A percentile compares a stretch with the other conserved stretches of the same genome.
phyloP scores from a whole-genome alignment of 2,113 vertebrate genomes.

The Gadus chalcogrammus region DNA sequence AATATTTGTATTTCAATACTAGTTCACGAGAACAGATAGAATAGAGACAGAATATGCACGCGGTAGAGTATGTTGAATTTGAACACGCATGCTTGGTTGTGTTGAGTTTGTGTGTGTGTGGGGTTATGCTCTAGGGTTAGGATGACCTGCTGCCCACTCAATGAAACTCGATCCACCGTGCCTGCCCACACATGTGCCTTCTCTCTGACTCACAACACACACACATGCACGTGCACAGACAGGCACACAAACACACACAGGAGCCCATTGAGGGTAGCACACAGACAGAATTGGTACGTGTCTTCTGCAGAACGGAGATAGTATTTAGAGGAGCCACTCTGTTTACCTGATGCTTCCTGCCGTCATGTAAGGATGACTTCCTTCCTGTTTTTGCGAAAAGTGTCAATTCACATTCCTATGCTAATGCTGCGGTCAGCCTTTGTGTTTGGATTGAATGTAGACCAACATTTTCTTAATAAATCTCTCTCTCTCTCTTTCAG shows the following conservation, averaged over 20 bases:
- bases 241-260: background rate
- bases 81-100: too few relatives aligned
- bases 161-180: constrained; percentile 9
- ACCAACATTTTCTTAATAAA: background rate
- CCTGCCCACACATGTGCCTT: too few relatives aligned
- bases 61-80: too few relatives aligned
- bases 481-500: constrained; percentile 64
- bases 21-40: too few relatives aligned
- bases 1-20: too few relatives aligned
- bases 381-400: background rate
- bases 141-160: constrained; percentile 39
- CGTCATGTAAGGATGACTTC: background rate
- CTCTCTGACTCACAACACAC: background rate
- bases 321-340: too few relatives aligned
- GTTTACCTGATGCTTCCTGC: too few relatives aligned
- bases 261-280: background rate
- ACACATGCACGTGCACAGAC: background rate
- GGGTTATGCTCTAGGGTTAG: constrained; percentile 4
- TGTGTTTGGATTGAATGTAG: background rate
- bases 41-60: too few relatives aligned
- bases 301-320: too few relatives aligned
- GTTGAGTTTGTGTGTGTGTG: background rate
- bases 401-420: background rate
- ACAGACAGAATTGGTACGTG: too few relatives aligned
- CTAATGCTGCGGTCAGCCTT: background rate